A percentile compares a stretch with the other conserved stretches of the same genome.
These are phyloP conservation scores for Sinotaia quadrata DNA, from an alignment of 2,888 invertebrate genomes.

Conservation along the genomic window DNA sequence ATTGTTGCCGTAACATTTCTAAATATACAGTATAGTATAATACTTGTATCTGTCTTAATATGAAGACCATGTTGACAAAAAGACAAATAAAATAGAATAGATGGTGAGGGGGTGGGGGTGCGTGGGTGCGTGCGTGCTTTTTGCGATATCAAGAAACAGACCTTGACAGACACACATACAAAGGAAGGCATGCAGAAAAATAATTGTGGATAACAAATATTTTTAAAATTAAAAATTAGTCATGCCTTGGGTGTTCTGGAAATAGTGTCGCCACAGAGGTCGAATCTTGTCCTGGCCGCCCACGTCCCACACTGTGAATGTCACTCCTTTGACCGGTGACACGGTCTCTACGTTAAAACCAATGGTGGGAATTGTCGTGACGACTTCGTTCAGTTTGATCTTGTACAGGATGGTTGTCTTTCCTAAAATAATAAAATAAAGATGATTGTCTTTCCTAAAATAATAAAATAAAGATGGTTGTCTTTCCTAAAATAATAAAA, in stretches of 20 bases:
- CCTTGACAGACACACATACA: background rate
- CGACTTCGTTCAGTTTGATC: slow-evolving; percentile 66
- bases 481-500: too few species aligned
- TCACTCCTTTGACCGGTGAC: slow-evolving; percentile 60
- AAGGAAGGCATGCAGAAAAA: background rate
- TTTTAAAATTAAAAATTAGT: too few species aligned
- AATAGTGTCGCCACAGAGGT: slow-evolving; percentile 68
- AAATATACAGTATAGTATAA: too few species aligned
- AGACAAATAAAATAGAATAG: too few species aligned
- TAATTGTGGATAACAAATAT: background rate
- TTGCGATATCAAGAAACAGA: background rate
- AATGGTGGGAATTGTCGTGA: slow-evolving; percentile 68
- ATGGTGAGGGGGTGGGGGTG: too few species aligned
- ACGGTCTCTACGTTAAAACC: slow-evolving; percentile 71
- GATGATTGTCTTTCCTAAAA: background rate
- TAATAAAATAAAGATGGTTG: background rate
- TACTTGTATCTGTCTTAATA: too few species aligned
- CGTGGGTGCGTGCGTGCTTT: too few species aligned
- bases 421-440: background rate
- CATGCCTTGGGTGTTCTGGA: slow-evolving; percentile 13
- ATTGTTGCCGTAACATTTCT: too few species aligned
- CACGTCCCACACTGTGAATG: slow-evolving; percentile 72
- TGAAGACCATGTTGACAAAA: too few species aligned
- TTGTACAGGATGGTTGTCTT: slow-evolving; percentile 41
- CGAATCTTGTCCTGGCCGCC: slow-evolving; percentile 70